These are phyloP conservation scores for Hirundo rustica DNA, from an alignment of 2,797 vertebrate species.

Conservation along the genomic window DNA sequence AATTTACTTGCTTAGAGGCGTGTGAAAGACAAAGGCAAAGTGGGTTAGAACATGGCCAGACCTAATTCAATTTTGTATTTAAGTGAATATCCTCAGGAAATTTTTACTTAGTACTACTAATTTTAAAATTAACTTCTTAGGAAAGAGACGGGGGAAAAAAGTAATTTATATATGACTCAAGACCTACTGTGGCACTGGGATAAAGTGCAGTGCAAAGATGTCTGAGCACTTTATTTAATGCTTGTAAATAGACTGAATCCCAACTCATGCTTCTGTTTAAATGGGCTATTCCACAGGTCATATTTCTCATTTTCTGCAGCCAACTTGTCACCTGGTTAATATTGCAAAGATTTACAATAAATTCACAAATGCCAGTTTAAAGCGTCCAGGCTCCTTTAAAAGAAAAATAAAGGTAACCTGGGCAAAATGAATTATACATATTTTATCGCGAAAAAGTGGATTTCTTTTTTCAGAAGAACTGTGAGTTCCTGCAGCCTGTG, in stretches of 20 bases:
- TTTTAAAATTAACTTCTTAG: neutral
- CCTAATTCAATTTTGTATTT: conserved; percentile 9
- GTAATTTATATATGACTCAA: neutral
- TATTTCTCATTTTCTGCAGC: conserved; percentile 56
- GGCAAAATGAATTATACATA: conserved; percentile 56
- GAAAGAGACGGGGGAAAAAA: neutral
- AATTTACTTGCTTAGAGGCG: conserved; percentile 7
- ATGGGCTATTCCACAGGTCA: conserved; percentile 35
- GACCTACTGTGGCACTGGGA: neutral
- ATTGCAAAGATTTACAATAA: conserved; percentile 57
- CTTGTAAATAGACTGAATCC: neutral
- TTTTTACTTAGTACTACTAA: neutral
- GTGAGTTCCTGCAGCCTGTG: neutral
- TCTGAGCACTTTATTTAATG: neutral
- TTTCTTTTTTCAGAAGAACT: conserved; percentile 49
- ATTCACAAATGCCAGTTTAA: conserved; percentile 47
- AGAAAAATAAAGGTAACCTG: conserved; percentile 65
- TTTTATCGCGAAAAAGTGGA: conserved; percentile 23
- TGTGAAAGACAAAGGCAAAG: conserved; percentile 10
- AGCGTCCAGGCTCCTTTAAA: conserved; percentile 56
- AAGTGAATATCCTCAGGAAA: neutral
- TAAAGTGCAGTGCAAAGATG: neutral
- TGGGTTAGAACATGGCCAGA: neutral
- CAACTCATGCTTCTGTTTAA: conserved; percentile 58
- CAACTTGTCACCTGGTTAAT: conserved; percentile 55